Evolutionary conservation across 2,888 invertebrate genomes (phyloP).

Genomic region (Athalia circularis): DNA sequence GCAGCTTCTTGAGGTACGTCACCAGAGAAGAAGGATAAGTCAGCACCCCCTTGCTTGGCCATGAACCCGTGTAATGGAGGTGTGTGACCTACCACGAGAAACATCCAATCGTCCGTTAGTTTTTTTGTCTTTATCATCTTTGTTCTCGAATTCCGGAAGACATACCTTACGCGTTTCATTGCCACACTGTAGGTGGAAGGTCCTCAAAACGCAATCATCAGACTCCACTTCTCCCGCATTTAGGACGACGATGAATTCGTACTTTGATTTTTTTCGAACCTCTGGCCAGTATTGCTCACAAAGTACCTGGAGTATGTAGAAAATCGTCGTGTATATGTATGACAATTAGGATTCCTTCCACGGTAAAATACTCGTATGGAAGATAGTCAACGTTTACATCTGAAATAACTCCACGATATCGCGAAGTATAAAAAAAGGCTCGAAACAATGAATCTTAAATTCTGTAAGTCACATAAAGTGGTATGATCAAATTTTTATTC

Average conservation of each 20-base stretch:
- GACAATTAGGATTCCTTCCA: no score
- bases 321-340: background rate
- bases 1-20: conserved; percentile 68
- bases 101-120: conserved; percentile 4
- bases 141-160: background rate
- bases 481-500: no score
- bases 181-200: conserved; percentile 62
- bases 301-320: conserved; percentile 70
- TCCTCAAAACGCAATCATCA: conserved; percentile 70
- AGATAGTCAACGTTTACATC: no score
- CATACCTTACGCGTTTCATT: conserved; percentile 65
- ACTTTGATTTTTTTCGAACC: conserved; percentile 69
- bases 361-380: no score
- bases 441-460: no score
- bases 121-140: no score
- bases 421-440: no score
- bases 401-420: no score
- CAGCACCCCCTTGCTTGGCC: conserved; percentile 77
- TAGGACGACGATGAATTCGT: conserved; percentile 67
- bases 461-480: no score
- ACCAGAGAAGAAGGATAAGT: conserved; percentile 70
- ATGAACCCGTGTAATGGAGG: conserved; percentile 74
- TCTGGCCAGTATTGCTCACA: conserved; percentile 77
- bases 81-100: conserved; percentile 70
- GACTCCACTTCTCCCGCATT: conserved; percentile 65